phyloP scores from a whole-genome alignment of 2,888 invertebrate genomes.

The Thecocarcelia acutangulata region DNA sequence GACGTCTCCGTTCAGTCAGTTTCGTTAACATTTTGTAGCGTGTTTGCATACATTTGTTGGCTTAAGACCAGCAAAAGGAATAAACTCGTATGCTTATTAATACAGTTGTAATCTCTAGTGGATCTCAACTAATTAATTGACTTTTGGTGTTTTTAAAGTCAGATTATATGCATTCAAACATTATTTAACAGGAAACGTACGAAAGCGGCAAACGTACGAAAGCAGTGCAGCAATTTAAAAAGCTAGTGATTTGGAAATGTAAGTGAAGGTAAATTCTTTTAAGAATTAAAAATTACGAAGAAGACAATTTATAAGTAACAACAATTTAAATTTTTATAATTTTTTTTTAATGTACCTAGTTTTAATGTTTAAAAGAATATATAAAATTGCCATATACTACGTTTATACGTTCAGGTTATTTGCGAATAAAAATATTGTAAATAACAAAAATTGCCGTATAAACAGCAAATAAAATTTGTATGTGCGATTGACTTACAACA shows the following conservation, averaged over 20 bases:
- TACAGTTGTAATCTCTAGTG: conserved; percentile 80
- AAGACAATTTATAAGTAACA: too few species aligned
- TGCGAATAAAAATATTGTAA: too few species aligned
- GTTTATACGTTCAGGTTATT: too few species aligned
- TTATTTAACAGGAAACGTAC: conserved; percentile 51
- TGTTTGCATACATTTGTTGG: conserved; percentile 18
- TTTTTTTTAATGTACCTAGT: too few species aligned
- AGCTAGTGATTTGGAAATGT: not conserved
- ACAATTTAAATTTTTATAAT: too few species aligned
- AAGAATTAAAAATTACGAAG: not conserved
- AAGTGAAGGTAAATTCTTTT: not conserved
- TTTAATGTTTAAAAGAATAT: too few species aligned
- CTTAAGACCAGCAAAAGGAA: conserved; percentile 21
- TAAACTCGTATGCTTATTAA: conserved; percentile 73
- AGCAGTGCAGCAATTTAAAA: not conserved
- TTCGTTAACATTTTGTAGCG: conserved; percentile 1
- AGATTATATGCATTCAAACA: conserved; percentile 59
- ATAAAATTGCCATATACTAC: too few species aligned
- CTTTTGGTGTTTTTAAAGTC: conserved; percentile 79
- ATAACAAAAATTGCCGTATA: too few species aligned
- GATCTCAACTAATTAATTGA: conserved; percentile 82
- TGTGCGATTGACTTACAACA: too few species aligned
- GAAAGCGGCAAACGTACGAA: not conserved
- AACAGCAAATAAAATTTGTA: too few species aligned
- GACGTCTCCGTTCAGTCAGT: conserved; percentile 14